Conservation (phyloP, 2,797 vertebrate genomes). For the Neoniphon sammara region DNA sequence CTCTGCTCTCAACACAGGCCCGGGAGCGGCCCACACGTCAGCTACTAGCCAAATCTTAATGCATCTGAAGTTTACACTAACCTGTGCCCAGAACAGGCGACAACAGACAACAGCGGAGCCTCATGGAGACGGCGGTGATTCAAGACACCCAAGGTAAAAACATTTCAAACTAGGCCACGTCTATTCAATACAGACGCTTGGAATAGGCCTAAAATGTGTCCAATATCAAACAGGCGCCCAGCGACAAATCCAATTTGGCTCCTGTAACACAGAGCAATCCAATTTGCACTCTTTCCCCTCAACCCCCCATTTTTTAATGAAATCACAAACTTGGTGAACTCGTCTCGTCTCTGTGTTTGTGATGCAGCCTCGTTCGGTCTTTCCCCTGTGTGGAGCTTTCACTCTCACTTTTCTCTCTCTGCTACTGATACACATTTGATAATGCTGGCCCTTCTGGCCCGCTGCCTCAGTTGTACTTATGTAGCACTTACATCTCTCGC, state of each 20-base stretch:
- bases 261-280: slow-evolving; percentile 45
- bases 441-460: slow-evolving; percentile 23
- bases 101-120: slow-evolving; percentile 23
- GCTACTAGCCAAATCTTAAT: slow-evolving; percentile 6
- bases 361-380: slow-evolving; percentile 5
- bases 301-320: slow-evolving; percentile 18
- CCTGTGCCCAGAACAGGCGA: slow-evolving; percentile 2
- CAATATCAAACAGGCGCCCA: slow-evolving; percentile 58
- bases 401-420: slow-evolving; percentile 7
- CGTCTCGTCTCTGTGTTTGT: slow-evolving; percentile 6
- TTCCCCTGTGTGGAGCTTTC: slow-evolving; percentile 7
- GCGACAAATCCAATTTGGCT: slow-evolving; percentile 62
- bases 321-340: slow-evolving; percentile 64
- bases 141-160: slow-evolving; percentile 24
- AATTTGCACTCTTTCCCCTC: slow-evolving; percentile 54
- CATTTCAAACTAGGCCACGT: slow-evolving; percentile 52
- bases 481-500: not conserved
- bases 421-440: slow-evolving; percentile 24
- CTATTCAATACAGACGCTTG: slow-evolving; percentile 41
- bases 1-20: slow-evolving; percentile 3
- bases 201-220: slow-evolving; percentile 47
- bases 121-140: slow-evolving; percentile 30
- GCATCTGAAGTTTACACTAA: slow-evolving; percentile 23
- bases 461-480: slow-evolving; percentile 26
- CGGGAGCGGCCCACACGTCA: not conserved